Evolutionary conservation across 2,888 invertebrate species (phyloP).

Genomic region (Hermodice carunculata): DNA sequence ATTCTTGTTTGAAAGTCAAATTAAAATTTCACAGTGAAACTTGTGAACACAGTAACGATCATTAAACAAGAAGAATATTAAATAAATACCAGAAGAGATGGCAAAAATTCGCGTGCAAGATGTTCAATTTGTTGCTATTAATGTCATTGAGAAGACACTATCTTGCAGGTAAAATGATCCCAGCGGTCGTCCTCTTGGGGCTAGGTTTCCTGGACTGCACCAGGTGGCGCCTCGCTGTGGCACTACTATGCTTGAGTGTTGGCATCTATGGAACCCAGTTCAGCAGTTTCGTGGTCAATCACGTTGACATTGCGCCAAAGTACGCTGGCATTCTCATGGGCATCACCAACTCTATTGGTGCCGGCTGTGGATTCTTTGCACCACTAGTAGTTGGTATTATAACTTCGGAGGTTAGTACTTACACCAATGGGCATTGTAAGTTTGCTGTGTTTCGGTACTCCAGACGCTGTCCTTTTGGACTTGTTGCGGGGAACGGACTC

Average conservation of each 20-base stretch:
- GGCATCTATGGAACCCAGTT: constrained; percentile 59
- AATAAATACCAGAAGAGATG: too few species aligned
- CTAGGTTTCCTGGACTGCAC: constrained; percentile 65
- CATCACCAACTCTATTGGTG: constrained; percentile 64
- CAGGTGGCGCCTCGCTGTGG: constrained; percentile 53
- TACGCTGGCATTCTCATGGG: constrained; percentile 68
- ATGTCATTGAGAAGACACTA: too few species aligned
- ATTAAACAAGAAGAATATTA: too few species aligned
- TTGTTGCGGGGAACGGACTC: too few species aligned
- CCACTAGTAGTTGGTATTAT: constrained; percentile 60
- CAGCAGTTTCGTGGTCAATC: constrained; percentile 66
- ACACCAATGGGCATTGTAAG: too few species aligned
- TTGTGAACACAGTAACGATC: too few species aligned
- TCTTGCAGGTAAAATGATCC: constrained; percentile 56
- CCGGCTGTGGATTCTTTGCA: constrained; percentile 63
- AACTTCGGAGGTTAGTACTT: constrained; percentile 49
- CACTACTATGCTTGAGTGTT: constrained; percentile 57
- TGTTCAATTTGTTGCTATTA: too few species aligned
- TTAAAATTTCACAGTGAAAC: too few species aligned
- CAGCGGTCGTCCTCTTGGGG: constrained; percentile 57
- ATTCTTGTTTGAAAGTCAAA: background rate
- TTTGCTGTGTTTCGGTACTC: too few species aligned
- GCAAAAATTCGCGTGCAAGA: too few species aligned
- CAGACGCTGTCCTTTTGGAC: too few species aligned
- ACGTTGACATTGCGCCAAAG: constrained; percentile 67